Base-by-base conservation (phyloP, 2,113 vertebrate species). In the Sinocyclocheilus rhinocerous region DNA sequence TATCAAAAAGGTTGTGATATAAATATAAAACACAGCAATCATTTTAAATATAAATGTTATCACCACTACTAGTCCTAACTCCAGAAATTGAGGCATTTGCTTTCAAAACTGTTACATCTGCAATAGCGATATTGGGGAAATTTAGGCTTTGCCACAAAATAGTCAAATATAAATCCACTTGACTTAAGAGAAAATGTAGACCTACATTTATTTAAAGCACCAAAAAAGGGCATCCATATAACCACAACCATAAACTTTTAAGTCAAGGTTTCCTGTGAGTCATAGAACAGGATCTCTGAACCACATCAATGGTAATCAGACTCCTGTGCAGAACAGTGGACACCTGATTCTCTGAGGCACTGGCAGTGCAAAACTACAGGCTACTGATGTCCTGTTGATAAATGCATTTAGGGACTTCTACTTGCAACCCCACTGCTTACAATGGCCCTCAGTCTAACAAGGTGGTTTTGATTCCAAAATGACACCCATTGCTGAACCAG, bases 301-400 rank as follows among this genome's bases (percentile, higher is more conserved):
- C 87, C 83, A 88, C 83, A 88, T 85, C 78, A 88, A 70, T 77
- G 48, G 84, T 65, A 85, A 59, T 36, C 72, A 67, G 83, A 82
- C 80, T 88, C 83, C 70, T 26, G 61, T 67, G 33, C 36, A 2
- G 15, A 48, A 57, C 52, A 77, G 79, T 8, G 45, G 33, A 7
- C 84, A 88, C 84, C 84, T 75, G 80, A 88, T 86, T 83, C 87
- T 85, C 75, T 85, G 36, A 15, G 70, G 84, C 78, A 85, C 52
- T 50, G 59, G 70, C 20, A n/a, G 65, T n/a, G 61, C 48, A 84
- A 63, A 83, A 72, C 50, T 59, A 42, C 29, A 77, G 78, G 29
- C 78, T 48, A 61, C 63, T 72, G 72, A 84, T 65, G 36, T 70
- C 48, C 24, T 61, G 6, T 18, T 70, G 79, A 88, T 85, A 85